A percentile compares a stretch with the other conserved stretches of the same genome.
Evolutionary conservation across 2,113 vertebrate genomes (phyloP).

Genomic region (Centropus bengalensis): DNA sequence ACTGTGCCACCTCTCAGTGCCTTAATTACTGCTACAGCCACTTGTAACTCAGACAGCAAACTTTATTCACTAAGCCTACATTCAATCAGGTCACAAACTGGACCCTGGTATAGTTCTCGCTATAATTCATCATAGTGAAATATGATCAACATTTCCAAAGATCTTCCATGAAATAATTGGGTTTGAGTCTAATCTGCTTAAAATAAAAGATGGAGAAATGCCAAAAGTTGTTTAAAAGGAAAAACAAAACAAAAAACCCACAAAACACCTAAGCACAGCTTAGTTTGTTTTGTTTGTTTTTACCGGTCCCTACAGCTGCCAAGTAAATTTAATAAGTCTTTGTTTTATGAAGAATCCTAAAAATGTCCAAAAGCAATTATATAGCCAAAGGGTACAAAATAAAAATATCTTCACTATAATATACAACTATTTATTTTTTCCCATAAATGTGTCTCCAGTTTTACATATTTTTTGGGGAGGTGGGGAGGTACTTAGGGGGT

Average conservation of each 20-base stretch:
- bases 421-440: neutral
- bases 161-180: conserved; percentile 44
- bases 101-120: neutral
- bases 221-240: conserved; percentile 57
- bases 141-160: conserved; percentile 31
- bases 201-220: conserved; percentile 66
- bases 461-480: neutral
- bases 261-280: conserved; percentile 13
- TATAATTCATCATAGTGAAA: neutral
- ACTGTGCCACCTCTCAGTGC: neutral
- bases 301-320: conserved; percentile 69
- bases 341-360: conserved; percentile 77
- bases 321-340: conserved; percentile 78
- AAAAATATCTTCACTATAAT: conserved; percentile 31
- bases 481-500: neutral
- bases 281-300: conserved; percentile 67
- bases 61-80: neutral
- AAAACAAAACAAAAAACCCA: neutral
- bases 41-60: neutral
- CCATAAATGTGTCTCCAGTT: neutral
- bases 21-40: neutral
- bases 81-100: neutral
- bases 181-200: conserved; percentile 62
- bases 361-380: conserved; percentile 68
- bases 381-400: conserved; percentile 62